phyloP scores from a whole-genome alignment of 2,113 vertebrate genomes.

The Gnathonemus longibarbis region DNA sequence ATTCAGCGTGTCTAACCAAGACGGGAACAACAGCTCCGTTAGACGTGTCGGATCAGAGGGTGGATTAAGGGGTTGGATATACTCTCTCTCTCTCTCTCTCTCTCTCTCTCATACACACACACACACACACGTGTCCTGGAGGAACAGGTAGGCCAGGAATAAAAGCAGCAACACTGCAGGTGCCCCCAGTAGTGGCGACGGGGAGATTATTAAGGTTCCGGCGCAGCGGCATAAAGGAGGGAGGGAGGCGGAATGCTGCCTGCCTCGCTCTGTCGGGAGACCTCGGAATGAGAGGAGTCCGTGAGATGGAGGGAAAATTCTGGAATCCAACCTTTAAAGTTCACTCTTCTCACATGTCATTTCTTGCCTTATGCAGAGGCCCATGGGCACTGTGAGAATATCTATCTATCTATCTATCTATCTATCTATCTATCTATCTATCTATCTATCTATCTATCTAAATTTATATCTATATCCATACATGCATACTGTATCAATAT shows the following conservation, averaged over 20 bases:
- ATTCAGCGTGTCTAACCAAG: conserved; percentile 19
- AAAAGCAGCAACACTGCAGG: background rate
- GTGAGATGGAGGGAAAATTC: background rate
- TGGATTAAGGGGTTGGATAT: conserved; percentile 18
- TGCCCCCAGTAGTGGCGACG: background rate
- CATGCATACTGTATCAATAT: background rate
- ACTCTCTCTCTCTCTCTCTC: background rate
- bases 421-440: too few species aligned
- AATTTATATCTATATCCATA: too few species aligned
- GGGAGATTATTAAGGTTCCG: background rate
- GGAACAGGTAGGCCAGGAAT: conserved; percentile 5
- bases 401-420: too few species aligned
- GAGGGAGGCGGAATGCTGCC: background rate
- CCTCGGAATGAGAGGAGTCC: background rate
- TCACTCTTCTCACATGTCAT: background rate
- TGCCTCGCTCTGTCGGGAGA: background rate
- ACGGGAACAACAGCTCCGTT: background rate
- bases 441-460: too few species aligned
- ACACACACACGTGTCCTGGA: background rate
- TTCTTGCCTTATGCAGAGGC: background rate
- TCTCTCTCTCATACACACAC: background rate
- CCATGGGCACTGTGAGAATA: background rate
- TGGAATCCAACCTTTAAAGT: background rate
- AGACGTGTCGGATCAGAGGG: conserved; percentile 18
- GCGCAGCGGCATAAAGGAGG: background rate